Evolutionary conservation across 1,140 invertebrate species (phyloP).

Genomic region (Meloidogyne floridensis): DNA sequence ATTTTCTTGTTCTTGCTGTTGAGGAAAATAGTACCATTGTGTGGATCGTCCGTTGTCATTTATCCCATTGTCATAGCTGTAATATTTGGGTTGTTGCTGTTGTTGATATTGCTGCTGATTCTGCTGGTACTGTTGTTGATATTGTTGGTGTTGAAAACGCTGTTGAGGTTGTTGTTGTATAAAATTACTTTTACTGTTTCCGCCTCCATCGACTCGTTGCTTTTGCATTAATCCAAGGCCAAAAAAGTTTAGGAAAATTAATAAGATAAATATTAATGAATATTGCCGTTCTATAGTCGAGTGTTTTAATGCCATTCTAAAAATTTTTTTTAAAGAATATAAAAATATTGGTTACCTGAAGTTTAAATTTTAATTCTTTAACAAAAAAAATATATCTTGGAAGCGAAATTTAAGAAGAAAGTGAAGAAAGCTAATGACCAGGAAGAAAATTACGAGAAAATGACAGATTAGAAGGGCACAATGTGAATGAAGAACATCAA

Average conservation of each 20-base stretch:
- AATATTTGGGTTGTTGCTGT: neutral
- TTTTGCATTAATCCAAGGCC: neutral
- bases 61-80: neutral
- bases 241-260: neutral
- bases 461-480: neutral
- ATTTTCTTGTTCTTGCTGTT: conserved; percentile 23
- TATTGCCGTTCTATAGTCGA: too few relatives aligned
- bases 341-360: neutral
- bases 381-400: neutral
- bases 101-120: neutral
- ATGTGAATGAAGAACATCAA: neutral
- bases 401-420: too few relatives aligned
- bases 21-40: neutral
- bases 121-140: neutral
- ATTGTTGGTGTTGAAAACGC: neutral
- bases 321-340: neutral
- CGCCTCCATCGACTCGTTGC: conserved; percentile 22
- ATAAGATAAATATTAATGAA: neutral
- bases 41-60: neutral
- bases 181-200: conserved; percentile 20
- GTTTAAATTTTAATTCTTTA: neutral
- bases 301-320: neutral
- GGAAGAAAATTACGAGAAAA: neutral
- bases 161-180: conserved; percentile 8
- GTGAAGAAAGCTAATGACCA: neutral